A percentile compares a stretch with the other conserved stretches of the same genome.
Evolutionary conservation across 2,113 vertebrate species (phyloP).

Genomic region (Meleagris gallopavo): DNA sequence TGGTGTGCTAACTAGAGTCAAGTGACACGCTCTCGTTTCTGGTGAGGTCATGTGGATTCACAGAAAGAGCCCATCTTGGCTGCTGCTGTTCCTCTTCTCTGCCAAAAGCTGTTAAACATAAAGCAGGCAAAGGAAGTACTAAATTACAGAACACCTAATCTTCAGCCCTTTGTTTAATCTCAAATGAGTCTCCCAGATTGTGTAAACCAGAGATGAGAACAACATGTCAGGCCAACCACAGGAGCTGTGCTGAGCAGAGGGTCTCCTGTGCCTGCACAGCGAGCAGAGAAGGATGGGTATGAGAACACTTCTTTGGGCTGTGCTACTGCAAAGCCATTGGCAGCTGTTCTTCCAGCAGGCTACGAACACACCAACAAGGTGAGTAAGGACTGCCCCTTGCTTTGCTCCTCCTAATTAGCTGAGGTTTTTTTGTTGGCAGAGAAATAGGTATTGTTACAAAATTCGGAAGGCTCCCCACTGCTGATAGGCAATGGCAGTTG

Average conservation of each 20-base stretch:
- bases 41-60: conserved; percentile 13
- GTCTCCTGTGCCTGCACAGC: neutral
- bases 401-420: neutral
- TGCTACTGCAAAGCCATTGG: neutral
- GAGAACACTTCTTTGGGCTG: neutral
- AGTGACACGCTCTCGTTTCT: conserved; percentile 26
- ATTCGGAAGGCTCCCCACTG: neutral
- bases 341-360: neutral
- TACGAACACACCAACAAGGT: neutral
- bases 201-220: neutral
- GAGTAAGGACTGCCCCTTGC: neutral
- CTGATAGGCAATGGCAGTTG: neutral
- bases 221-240: neutral
- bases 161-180: conserved; percentile 62
- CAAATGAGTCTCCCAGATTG: conserved; percentile 50
- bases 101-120: conserved; percentile 50
- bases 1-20: neutral
- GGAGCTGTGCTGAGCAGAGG: neutral
- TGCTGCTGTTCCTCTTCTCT: conserved; percentile 31
- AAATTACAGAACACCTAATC: conserved; percentile 68
- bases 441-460: neutral
- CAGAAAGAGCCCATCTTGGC: conserved; percentile 49
- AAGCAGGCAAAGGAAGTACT: conserved; percentile 65
- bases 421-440: neutral
- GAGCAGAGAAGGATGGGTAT: neutral